Evolutionary conservation across 2,888 invertebrate species (phyloP).

Genomic region (Alcis repandata): DNA sequence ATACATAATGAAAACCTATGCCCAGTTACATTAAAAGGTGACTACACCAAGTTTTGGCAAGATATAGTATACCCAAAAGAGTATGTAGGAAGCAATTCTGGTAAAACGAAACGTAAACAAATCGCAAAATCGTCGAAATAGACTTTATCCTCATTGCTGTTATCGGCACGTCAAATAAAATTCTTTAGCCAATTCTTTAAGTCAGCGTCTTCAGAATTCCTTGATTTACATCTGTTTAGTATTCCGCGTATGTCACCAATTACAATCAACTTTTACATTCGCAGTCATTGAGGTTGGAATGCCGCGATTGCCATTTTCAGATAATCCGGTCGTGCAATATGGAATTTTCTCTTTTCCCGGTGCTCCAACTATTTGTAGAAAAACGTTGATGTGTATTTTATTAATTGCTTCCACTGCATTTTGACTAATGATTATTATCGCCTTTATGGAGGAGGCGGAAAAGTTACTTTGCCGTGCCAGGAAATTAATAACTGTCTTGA

Average conservation of each 20-base stretch:
- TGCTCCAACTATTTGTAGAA: slow-evolving; percentile 62
- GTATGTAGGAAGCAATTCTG: not conserved
- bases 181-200: slow-evolving; percentile 2
- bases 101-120: not conserved
- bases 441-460: slow-evolving; percentile 54
- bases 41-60: too few species aligned
- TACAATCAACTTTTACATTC: slow-evolving; percentile 67
- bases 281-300: slow-evolving; percentile 62
- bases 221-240: slow-evolving; percentile 29
- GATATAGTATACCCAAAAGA: too few species aligned
- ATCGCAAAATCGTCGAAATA: not conserved
- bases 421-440: slow-evolving; percentile 53
- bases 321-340: slow-evolving; percentile 56
- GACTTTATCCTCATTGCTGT: not conserved
- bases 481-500: slow-evolving; percentile 62
- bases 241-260: slow-evolving; percentile 29
- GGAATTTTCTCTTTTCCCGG: slow-evolving; percentile 72
- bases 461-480: slow-evolving; percentile 46
- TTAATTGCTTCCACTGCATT: slow-evolving; percentile 65
- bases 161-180: not conserved
- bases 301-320: slow-evolving; percentile 54
- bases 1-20: slow-evolving; percentile 15
- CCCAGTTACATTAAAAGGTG: too few species aligned
- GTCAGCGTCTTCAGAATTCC: slow-evolving; percentile 14
- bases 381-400: slow-evolving; percentile 73